Evolutionary conservation across 2,888 invertebrate genomes (phyloP), one percentile per base, ranked within the genome.

Genomic region (Hermaeophaga mercurialis): DNA sequence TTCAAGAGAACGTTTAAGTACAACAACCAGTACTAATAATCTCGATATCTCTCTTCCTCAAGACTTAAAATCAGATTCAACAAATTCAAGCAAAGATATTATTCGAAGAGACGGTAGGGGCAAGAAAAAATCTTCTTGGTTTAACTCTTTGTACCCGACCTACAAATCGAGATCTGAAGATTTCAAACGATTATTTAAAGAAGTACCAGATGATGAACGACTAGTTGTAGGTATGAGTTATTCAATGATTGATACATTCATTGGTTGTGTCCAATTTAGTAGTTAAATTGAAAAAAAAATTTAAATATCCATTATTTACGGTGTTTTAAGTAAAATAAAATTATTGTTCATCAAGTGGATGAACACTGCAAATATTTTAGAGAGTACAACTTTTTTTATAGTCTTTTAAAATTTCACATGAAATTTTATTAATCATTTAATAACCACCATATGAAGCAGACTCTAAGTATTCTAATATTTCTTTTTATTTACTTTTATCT

Each of bases 101-200:
- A 73, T 73, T 0, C 71, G 67, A 54, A 73, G 75, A 60, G 74
- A 73, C 17, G 75, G 80, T 9, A 81, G 84, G 62, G 81, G 87
- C 12, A 84, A 83, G 44, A 91, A 91, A 76, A 91, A 91, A 77
- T 88, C 89, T 58, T 88, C 91, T 57, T 93, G 92, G 91, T 92
- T 91, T 76, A 91, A 87, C 78, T 84, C 89, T 3, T 81, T 92
- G 33, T 90, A 91, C 78, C 95, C 96, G 28, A 94, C 94, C 0
- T 97, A 97, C 78, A 96, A 96, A 80, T 93, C 93, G 58, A 85
- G 94, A 66, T 90, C 91, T 3, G 93, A 93, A 70, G 95, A 96
- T 79, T 96, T 96, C 77, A 94, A 90, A 74, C 84, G 90, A 72
- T 86, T 94, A 60, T 97, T 97, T 78, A 94, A 92, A 76, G 92